These are phyloP conservation scores for Hartigia nigra DNA, from an alignment of 2,888 invertebrate species.

Conservation along the genomic window DNA sequence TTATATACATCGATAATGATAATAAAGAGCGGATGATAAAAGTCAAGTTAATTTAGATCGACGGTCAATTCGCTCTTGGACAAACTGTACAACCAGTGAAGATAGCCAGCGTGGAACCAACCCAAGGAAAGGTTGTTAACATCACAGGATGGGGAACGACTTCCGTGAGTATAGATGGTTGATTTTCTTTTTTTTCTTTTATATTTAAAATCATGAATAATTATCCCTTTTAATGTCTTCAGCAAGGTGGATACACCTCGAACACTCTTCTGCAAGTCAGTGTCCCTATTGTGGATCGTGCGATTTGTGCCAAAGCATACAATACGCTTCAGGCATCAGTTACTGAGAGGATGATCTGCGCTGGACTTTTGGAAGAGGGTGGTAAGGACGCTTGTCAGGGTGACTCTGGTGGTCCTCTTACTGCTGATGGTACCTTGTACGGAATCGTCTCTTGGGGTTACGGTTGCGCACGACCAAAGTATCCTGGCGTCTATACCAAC, in stretches of 20 bases:
- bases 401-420: constrained; percentile 56
- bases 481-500: constrained; percentile 60
- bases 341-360: constrained; percentile 54
- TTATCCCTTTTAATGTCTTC: background rate
- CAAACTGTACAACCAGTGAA: constrained; percentile 12
- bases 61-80: constrained; percentile 10
- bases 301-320: constrained; percentile 9
- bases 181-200: background rate
- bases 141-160: constrained; percentile 54
- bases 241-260: constrained; percentile 16
- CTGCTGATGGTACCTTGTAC: constrained; percentile 45
- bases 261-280: constrained; percentile 17
- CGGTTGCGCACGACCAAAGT: constrained; percentile 51
- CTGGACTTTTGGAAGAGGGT: constrained; percentile 37
- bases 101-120: constrained; percentile 9
- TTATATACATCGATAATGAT: background rate
- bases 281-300: constrained; percentile 19
- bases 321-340: constrained; percentile 20
- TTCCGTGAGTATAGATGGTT: constrained; percentile 33
- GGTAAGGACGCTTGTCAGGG: constrained; percentile 49
- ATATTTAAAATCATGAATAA: background rate
- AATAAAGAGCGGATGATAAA: background rate
- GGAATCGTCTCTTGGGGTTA: constrained; percentile 60
- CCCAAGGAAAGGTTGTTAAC: constrained; percentile 6
- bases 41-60: background rate